Evolutionary conservation across 2,113 vertebrate genomes (phyloP).

Genomic region (Thamnaconus septentrionalis): DNA sequence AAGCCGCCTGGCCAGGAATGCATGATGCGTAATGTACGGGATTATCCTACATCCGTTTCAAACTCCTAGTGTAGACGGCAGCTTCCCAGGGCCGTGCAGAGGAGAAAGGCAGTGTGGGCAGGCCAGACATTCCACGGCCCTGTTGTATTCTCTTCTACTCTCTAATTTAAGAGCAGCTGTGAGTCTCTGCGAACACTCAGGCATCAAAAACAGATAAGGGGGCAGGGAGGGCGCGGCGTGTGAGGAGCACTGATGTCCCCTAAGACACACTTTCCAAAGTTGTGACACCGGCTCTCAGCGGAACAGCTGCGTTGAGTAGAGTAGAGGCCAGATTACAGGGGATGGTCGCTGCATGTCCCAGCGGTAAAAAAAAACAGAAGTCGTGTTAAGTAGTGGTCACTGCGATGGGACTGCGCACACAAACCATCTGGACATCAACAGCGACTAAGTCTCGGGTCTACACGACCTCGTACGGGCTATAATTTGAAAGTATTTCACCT

Average conservation of each 20-base stretch:
- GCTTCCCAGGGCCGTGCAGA: slow-evolving; percentile 65
- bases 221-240: slow-evolving; percentile 11
- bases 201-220: slow-evolving; percentile 64
- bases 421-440: neutral
- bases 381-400: slow-evolving; percentile 24
- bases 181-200: slow-evolving; percentile 66
- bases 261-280: slow-evolving; percentile 49
- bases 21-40: slow-evolving; percentile 22
- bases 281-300: slow-evolving; percentile 29
- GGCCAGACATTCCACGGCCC: slow-evolving; percentile 62
- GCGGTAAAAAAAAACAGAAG: slow-evolving; percentile 33
- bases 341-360: slow-evolving; percentile 17
- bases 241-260: slow-evolving; percentile 32
- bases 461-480: too few species aligned
- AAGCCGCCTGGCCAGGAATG: slow-evolving; percentile 26
- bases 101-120: slow-evolving; percentile 64
- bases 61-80: slow-evolving; percentile 33
- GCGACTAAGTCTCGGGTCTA: neutral
- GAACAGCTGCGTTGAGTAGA: slow-evolving; percentile 55
- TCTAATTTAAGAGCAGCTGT: slow-evolving; percentile 82
- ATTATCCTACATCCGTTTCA: slow-evolving; percentile 45
- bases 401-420: slow-evolving; percentile 2
- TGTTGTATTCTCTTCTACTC: slow-evolving; percentile 67
- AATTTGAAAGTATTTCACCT: too few species aligned
- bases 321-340: slow-evolving; percentile 58